phyloP scores from a whole-genome alignment of 1,140 invertebrate genomes.

The Drosophila parvula region DNA sequence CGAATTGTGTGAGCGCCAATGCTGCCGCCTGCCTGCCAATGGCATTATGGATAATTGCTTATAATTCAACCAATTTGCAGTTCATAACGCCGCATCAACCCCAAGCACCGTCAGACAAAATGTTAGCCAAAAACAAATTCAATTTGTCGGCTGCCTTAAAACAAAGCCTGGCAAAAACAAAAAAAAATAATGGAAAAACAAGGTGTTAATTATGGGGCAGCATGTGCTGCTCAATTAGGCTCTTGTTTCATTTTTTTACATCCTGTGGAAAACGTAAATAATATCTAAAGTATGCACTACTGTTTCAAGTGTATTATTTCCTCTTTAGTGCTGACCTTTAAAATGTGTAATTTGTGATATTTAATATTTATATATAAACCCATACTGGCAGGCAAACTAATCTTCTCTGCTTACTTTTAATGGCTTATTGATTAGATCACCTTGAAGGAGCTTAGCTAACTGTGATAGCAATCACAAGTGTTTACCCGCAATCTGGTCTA shows the following conservation, averaged over 20 bases:
- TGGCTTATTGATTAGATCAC: conserved; percentile 27
- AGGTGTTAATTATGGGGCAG: conserved; percentile 14
- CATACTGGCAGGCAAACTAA: background rate
- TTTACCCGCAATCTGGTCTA: conserved; percentile 19
- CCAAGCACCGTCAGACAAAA: conserved; percentile 45
- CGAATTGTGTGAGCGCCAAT: conserved; percentile 41
- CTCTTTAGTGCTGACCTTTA: background rate
- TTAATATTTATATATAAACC: background rate
- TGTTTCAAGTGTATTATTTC: background rate
- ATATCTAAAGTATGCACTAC: background rate
- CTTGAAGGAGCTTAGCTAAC: conserved; percentile 3
- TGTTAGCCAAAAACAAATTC: conserved; percentile 40
- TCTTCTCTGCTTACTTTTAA: background rate
- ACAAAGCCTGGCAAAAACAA: background rate
- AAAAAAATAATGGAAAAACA: conserved; percentile 2
- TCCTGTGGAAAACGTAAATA: background rate
- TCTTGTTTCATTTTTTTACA: background rate
- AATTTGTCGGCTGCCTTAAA: conserved; percentile 40
- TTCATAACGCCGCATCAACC: conserved; percentile 55
- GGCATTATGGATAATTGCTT: conserved; percentile 72
- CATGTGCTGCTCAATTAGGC: background rate
- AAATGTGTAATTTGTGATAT: background rate
- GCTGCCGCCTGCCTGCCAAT: conserved; percentile 45
- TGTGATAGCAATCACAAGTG: conserved; percentile 14
- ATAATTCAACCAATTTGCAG: conserved; percentile 75